Evolutionary conservation across 2,797 vertebrate species (phyloP).

Genomic region (Sciurus carolinensis): DNA sequence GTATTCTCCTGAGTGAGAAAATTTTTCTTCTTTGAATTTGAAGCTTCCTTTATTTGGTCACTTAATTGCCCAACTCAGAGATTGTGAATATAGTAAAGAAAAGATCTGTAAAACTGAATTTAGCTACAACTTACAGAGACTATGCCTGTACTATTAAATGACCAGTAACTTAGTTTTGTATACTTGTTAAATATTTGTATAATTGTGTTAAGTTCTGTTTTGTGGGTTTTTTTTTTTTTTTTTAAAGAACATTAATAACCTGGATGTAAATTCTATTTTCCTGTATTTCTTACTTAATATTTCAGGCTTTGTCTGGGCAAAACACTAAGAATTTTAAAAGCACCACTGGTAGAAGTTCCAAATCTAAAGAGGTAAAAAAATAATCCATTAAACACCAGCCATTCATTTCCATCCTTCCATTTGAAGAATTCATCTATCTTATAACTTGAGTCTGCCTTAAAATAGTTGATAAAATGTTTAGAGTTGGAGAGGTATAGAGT

Average conservation of each 20-base stretch:
- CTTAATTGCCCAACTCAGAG: conserved; percentile 49
- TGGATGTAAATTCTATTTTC: conserved; percentile 32
- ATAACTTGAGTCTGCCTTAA: background rate
- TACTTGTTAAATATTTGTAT: conserved; percentile 64
- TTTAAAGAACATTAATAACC: background rate
- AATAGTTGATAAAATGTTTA: conserved; percentile 1
- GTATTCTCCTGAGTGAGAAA: conserved; percentile 68
- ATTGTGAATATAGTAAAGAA: conserved; percentile 48
- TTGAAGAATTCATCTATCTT: conserved; percentile 13
- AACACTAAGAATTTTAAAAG: conserved; percentile 78
- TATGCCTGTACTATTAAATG: conserved; percentile 66
- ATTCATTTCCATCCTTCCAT: background rate
- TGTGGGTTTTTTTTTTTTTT: background rate
- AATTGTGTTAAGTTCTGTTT: conserved; percentile 27
- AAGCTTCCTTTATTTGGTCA: conserved; percentile 64
- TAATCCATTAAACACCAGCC: background rate
- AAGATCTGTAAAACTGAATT: conserved; percentile 56
- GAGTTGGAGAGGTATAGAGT: background rate
- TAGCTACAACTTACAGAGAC: conserved; percentile 61
- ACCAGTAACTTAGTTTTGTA: conserved; percentile 60
- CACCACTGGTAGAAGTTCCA: conserved; percentile 58
- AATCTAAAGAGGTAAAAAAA: conserved; percentile 88
- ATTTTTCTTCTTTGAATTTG: conserved; percentile 59
- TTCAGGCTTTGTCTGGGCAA: conserved; percentile 81
- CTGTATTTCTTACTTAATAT: conserved; percentile 65